Conservation (phyloP, 2,797 vertebrate genomes). For the Cygnus olor region DNA sequence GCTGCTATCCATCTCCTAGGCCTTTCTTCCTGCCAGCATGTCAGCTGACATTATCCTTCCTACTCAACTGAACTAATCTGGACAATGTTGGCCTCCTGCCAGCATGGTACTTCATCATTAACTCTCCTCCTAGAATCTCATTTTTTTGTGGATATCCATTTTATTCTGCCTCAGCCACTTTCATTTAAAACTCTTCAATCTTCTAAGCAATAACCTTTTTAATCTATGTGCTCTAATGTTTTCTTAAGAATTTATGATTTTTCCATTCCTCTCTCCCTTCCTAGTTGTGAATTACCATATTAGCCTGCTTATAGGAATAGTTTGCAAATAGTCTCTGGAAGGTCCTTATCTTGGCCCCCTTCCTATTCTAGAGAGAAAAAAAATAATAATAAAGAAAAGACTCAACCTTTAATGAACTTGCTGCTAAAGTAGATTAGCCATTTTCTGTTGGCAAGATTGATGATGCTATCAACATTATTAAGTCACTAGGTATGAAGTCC, state of each 20-base stretch:
- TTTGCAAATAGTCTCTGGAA: constrained; percentile 35
- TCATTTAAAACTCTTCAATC: constrained; percentile 46
- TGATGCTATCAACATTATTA: constrained; percentile 69
- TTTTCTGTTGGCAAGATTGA: constrained; percentile 67
- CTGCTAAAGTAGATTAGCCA: constrained; percentile 62
- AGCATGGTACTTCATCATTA: constrained; percentile 14
- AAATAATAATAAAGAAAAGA: neutral
- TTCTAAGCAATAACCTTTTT: constrained; percentile 41
- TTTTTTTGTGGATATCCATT: constrained; percentile 22
- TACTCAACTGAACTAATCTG: neutral
- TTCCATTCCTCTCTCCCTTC: constrained; percentile 13
- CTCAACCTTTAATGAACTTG: constrained; percentile 67
- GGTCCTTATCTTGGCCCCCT: constrained; percentile 26
- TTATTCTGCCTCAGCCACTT: constrained; percentile 47
- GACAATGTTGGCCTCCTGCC: neutral
- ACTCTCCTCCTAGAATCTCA: neutral
- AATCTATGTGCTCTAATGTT: constrained; percentile 45
- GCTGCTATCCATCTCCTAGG: constrained; percentile 18
- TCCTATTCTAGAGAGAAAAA: neutral
- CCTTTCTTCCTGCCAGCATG: constrained; percentile 36
- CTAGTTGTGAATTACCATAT: constrained; percentile 3
- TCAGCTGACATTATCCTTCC: constrained; percentile 8
- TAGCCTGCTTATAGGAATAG: neutral
- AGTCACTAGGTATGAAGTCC: constrained; percentile 64
- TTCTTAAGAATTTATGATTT: constrained; percentile 44